phyloP scores from a whole-genome alignment of 2,113 vertebrate species.

The Aythya baeri region DNA sequence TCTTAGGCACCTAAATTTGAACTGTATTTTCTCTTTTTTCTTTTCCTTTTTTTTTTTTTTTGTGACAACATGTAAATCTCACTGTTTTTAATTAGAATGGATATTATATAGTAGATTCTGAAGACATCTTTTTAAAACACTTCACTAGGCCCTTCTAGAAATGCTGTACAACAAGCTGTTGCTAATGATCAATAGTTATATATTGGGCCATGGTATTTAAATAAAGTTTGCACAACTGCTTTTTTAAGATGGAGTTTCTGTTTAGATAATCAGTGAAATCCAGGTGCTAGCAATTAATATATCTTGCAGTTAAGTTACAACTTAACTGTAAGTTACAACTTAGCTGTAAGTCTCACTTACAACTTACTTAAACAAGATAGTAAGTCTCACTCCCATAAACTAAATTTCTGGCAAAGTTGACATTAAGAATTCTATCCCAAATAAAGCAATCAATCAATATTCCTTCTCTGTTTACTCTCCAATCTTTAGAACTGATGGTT shows the following conservation, averaged over 20 bases:
- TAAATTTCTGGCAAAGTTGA: slow-evolving; percentile 62
- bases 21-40: not conserved
- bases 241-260: slow-evolving; percentile 9
- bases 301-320: slow-evolving; percentile 35
- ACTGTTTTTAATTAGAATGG: not conserved
- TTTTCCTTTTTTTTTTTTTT: not conserved
- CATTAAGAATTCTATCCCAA: slow-evolving; percentile 68
- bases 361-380: slow-evolving; percentile 8
- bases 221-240: not conserved
- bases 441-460: slow-evolving; percentile 81
- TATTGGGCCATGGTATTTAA: not conserved
- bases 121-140: not conserved
- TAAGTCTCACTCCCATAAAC: slow-evolving; percentile 33
- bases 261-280: not conserved
- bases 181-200: not conserved
- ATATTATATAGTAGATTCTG: not conserved
- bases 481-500: slow-evolving; percentile 75
- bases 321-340: too few species aligned
- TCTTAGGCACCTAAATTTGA: not conserved
- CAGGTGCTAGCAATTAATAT: slow-evolving; percentile 14
- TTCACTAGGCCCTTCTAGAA: not conserved
- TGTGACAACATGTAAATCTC: not conserved
- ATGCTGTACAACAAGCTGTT: not conserved
- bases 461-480: slow-evolving; percentile 73
- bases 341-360: too few species aligned